Percentiles rank a stretch among this genome's conserved stretches.
These are phyloP conservation scores for Hirtodrosophila alboralis DNA, from an alignment of 2,888 invertebrate species.

Conservation along the genomic window DNA sequence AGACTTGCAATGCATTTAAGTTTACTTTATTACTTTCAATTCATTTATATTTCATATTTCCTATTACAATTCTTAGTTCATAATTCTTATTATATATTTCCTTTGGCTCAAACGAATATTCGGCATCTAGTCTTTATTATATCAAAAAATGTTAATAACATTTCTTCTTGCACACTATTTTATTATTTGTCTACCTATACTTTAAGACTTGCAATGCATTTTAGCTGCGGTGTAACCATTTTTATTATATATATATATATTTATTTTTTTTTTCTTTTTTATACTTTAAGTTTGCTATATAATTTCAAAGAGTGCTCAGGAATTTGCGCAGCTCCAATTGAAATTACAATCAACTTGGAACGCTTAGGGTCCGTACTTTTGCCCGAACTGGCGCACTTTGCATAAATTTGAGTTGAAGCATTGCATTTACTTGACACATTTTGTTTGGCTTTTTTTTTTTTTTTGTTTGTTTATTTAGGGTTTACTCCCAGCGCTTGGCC, in stretches of 20 bases:
- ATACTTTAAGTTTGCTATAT: slow-evolving; percentile 25
- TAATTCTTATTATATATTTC: too few relatives aligned
- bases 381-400: slow-evolving; percentile 62
- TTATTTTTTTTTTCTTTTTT: background rate
- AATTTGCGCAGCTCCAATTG: slow-evolving; percentile 40
- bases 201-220: background rate
- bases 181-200: background rate
- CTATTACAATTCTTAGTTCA: too few relatives aligned
- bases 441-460: slow-evolving; percentile 62
- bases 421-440: slow-evolving; percentile 75
- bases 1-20: too few relatives aligned
- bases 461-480: too few relatives aligned
- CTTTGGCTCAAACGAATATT: too few relatives aligned
- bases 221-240: background rate
- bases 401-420: slow-evolving; percentile 73
- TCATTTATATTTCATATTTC: too few relatives aligned
- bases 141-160: background rate
- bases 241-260: background rate
- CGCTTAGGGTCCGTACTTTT: slow-evolving; percentile 12
- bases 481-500: slow-evolving; percentile 26
- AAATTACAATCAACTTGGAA: slow-evolving; percentile 56
- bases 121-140: too few relatives aligned
- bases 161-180: background rate
- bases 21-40: too few relatives aligned
- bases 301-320: slow-evolving; percentile 33